Conservation (phyloP, 2,888 invertebrate species). For the Dascillus cervinus region DNA sequence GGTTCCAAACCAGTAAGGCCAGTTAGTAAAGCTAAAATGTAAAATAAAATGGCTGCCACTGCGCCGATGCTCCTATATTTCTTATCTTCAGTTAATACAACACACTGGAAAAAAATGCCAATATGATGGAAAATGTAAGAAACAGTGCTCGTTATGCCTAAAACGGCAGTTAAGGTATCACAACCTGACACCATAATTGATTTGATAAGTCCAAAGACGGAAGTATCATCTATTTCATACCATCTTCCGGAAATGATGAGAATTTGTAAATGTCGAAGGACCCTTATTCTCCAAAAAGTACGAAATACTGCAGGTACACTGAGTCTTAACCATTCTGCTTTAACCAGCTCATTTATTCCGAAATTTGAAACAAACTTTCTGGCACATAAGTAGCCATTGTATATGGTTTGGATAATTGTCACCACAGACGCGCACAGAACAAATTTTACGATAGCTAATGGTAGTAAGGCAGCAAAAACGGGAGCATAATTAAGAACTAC, state of each 20-base stretch:
- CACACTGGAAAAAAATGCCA: slow-evolving; percentile 83
- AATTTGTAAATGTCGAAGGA: slow-evolving; percentile 56
- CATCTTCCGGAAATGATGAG: slow-evolving; percentile 38
- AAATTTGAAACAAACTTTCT: slow-evolving; percentile 70
- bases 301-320: slow-evolving; percentile 83
- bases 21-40: slow-evolving; percentile 84
- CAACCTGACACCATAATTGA: slow-evolving; percentile 79
- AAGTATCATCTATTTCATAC: slow-evolving; percentile 37
- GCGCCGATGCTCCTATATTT: slow-evolving; percentile 91
- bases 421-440: slow-evolving; percentile 66
- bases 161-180: slow-evolving; percentile 82
- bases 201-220: slow-evolving; percentile 47
- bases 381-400: slow-evolving; percentile 65
- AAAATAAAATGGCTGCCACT: slow-evolving; percentile 89
- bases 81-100: slow-evolving; percentile 75
- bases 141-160: slow-evolving; percentile 89
- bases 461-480: slow-evolving; percentile 63
- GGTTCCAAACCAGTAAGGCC: slow-evolving; percentile 81
- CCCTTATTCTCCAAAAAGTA: slow-evolving; percentile 78
- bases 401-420: slow-evolving; percentile 60
- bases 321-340: slow-evolving; percentile 83
- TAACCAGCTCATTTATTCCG: slow-evolving; percentile 78
- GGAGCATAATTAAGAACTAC: slow-evolving; percentile 61
- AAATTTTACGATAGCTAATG: slow-evolving; percentile 65
- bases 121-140: slow-evolving; percentile 86